Conservation (phyloP, 2,797 vertebrate genomes). For the Eutrigla gurnardus region DNA sequence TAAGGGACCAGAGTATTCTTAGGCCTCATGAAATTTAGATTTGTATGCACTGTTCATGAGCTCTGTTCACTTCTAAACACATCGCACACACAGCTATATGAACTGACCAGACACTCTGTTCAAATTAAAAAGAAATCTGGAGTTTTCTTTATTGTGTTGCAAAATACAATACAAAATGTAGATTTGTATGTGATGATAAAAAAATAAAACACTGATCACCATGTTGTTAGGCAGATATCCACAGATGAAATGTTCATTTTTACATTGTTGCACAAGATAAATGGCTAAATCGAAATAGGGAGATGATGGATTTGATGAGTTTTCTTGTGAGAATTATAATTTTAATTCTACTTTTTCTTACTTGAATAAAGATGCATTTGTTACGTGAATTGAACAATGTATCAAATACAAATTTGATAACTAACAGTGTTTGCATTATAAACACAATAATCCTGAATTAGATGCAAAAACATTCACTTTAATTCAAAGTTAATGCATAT, state of each 20-base stretch:
- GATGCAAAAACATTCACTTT: not conserved
- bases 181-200: not conserved
- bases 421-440: not conserved
- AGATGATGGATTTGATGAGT: not conserved
- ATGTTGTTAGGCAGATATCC: not conserved
- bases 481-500: not conserved
- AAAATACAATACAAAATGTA: not conserved
- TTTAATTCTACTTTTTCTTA: not conserved
- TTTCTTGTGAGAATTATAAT: not conserved
- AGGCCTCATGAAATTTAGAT: slow-evolving; percentile 57
- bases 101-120: not conserved
- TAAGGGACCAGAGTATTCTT: slow-evolving; percentile 19
- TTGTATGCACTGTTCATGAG: slow-evolving; percentile 49
- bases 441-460: not conserved
- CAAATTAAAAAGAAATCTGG: not conserved
- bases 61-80: slow-evolving; percentile 27
- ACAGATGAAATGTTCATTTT: not conserved
- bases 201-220: not conserved
- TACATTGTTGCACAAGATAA: not conserved
- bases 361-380: not conserved
- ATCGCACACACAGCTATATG: slow-evolving; percentile 10
- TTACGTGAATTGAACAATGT: not conserved
- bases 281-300: not conserved
- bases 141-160: no score
- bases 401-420: not conserved